Conservation (phyloP, 2,797 vertebrate genomes). For the Todus mexicanus region DNA sequence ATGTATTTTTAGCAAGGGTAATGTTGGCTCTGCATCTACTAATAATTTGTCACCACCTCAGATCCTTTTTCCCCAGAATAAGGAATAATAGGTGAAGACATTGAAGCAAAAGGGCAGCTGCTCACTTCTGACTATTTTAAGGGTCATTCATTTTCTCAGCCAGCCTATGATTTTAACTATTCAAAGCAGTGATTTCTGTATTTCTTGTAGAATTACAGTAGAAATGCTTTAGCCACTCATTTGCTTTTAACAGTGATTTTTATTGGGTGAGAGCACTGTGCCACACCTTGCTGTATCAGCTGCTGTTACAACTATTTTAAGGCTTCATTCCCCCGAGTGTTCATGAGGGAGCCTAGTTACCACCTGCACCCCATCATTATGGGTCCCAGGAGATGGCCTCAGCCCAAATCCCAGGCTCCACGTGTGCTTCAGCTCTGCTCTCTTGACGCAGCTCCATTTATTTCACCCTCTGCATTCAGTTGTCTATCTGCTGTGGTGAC, state of each 20-base stretch:
- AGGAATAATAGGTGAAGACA: background rate
- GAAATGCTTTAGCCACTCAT: background rate
- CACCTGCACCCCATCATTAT: background rate
- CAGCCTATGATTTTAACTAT: background rate
- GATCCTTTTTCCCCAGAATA: background rate
- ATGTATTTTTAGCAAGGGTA: background rate
- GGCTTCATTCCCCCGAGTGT: background rate
- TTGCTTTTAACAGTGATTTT: background rate
- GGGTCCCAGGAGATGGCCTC: background rate
- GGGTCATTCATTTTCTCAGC: background rate
- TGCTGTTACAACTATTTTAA: background rate
- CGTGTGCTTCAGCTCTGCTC: background rate
- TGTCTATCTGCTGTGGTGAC: background rate
- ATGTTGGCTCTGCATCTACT: background rate
- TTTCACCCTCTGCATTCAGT: background rate
- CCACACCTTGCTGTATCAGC: background rate
- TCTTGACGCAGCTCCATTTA: background rate
- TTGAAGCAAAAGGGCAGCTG: background rate
- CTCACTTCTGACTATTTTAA: fast-evolving
- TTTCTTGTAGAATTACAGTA: background rate
- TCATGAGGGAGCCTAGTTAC: background rate
- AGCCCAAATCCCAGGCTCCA: background rate
- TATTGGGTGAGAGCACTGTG: fast-evolving
- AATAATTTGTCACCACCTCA: background rate
- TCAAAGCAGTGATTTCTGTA: background rate